Conservation (phyloP, 2,888 invertebrate species). For the Caradrina kadenii region DNA sequence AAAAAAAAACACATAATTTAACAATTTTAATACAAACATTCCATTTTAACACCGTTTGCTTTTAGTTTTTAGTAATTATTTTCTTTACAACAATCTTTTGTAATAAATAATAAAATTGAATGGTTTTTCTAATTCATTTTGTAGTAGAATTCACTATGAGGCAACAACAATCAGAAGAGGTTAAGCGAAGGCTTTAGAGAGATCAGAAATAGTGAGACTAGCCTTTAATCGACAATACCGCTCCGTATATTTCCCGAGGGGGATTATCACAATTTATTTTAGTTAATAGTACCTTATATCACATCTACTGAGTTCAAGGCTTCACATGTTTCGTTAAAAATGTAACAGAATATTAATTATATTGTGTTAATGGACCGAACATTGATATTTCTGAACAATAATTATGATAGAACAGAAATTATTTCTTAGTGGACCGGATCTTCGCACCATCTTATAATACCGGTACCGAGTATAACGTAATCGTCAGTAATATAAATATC, state of each 20-base stretch:
- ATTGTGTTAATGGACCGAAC: too few species aligned
- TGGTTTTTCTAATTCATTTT: too few species aligned
- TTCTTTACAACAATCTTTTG: not conserved
- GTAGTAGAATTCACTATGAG: too few species aligned
- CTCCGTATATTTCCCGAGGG: slow-evolving; percentile 49
- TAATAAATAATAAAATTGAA: slow-evolving; percentile 10
- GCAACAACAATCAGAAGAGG: not conserved
- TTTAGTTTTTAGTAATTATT: not conserved
- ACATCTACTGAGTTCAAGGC: slow-evolving; percentile 17
- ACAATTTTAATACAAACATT: not conserved
- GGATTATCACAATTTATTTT: slow-evolving; percentile 33
- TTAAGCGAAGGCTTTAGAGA: slow-evolving; percentile 1
- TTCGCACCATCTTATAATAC: too few species aligned
- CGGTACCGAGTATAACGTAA: too few species aligned
- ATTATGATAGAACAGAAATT: too few species aligned
- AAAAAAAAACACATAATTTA: too few species aligned
- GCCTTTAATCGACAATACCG: slow-evolving; percentile 18
- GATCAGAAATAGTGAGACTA: not conserved
- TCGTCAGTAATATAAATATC: too few species aligned
- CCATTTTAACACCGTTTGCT: not conserved
- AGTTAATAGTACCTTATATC: slow-evolving; percentile 28
- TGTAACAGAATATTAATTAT: too few species aligned
- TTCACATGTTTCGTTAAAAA: slow-evolving; percentile 17
- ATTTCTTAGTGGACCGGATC: too few species aligned
- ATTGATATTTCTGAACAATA: too few species aligned